These are phyloP conservation scores for Lerista edwardsae DNA, from an alignment of 2,797 vertebrate species.

Conservation along the genomic window DNA sequence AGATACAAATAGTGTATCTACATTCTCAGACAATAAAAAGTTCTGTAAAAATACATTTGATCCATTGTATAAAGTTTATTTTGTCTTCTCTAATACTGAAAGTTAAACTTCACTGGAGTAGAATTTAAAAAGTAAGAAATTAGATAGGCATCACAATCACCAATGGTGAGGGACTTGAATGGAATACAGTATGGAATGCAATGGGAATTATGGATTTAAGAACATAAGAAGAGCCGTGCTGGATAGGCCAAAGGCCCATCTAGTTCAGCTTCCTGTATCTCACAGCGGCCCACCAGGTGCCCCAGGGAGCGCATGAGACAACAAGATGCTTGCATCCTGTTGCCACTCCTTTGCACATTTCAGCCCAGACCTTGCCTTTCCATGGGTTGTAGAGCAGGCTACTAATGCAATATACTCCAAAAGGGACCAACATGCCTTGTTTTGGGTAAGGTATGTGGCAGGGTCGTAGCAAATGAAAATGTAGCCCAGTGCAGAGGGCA, in stretches of 20 bases:
- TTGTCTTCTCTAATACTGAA: not conserved
- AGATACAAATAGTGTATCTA: not conserved
- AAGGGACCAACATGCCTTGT: not conserved
- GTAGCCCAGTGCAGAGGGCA: too few relatives aligned
- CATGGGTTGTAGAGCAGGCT: too few relatives aligned
- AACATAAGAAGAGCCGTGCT: too few relatives aligned
- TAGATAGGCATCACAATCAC: not conserved
- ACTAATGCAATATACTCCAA: not conserved
- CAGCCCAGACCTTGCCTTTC: not conserved
- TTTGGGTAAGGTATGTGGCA: too few relatives aligned
- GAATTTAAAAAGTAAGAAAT: conserved; percentile 12
- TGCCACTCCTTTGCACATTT: too few relatives aligned
- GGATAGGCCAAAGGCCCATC: too few relatives aligned
- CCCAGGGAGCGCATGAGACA: too few relatives aligned
- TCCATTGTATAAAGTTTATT: conserved; percentile 1
- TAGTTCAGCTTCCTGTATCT: too few relatives aligned
- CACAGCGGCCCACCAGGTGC: too few relatives aligned
- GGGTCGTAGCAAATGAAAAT: not conserved
- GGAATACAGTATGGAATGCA: too few relatives aligned
- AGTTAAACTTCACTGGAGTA: conserved; percentile 8
- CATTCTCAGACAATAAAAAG: not conserved
- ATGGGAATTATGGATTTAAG: too few relatives aligned
- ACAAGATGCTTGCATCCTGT: too few relatives aligned
- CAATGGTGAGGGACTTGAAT: not conserved
- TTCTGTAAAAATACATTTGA: not conserved